Base-by-base conservation (phyloP, 92 coral and sea anemone genomes). In the Pocillopora grandis region DNA sequence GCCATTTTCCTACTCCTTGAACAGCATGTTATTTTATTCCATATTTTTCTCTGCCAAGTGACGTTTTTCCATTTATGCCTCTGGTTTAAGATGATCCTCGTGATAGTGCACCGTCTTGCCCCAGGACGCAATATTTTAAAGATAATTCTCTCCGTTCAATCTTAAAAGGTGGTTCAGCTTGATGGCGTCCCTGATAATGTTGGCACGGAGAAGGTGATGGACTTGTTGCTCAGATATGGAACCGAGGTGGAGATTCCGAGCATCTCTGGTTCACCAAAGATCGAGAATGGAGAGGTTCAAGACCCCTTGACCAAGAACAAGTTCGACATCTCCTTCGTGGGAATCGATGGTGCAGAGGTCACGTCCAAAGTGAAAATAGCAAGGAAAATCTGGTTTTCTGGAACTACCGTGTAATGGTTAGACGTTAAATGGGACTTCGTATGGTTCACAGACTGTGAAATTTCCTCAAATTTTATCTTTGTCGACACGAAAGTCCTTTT, bases 231-330 rank as follows among this genome's bases (percentile, higher is more conserved):
- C 52, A 85, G 81, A 48, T 78, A 92, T 23, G 98, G 98, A 52
- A 75, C 76, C 16, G 92, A 89, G 36, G 82, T 96, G 31, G 92
- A 94, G 68, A 90, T 93, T 90, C 94, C 95, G 6, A 78, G 81
- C 31, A 76, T 87, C 56, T 85, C 83, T 58, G 94, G 84, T 23
- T 56, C 62, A 36, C 93, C 90, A 58, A 14, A 59, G 49, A 76
- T 66, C 9, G 67, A 33, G 2, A 74, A 66, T 49, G 89, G 90
- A 20, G 74, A 83, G 35, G 76, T 93, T 15, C 78, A 57, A 10
- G 94, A 91, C 61, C 96, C 92, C 14, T 72, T 90, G 27, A 66
- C 55, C 23, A 58, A 80, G 23, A 76, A 57, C n/a, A 80, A 83
- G 72, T 93, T 88, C 79, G 74, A 78, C 42, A 90, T 91, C 49